phyloP scores from a whole-genome alignment of 2,113 vertebrate genomes.

The Pygoscelis adeliae region DNA sequence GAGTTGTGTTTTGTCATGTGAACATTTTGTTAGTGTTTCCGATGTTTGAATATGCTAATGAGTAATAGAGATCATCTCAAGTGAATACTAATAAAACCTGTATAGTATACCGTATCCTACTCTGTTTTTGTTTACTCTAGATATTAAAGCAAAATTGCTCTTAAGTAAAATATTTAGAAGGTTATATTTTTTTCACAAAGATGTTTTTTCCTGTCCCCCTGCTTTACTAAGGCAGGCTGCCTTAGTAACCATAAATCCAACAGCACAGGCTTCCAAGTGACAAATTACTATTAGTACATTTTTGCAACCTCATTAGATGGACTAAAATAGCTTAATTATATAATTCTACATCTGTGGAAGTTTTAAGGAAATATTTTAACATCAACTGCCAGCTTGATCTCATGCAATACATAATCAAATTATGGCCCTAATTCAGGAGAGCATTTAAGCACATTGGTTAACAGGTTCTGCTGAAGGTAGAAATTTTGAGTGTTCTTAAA shows the following conservation, averaged over 20 bases:
- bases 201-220: neutral
- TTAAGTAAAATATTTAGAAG: neutral
- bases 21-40: neutral
- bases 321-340: conserved; percentile 17
- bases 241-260: neutral
- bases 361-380: conserved; percentile 17
- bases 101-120: neutral
- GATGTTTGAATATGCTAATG: neutral
- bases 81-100: neutral
- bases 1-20: neutral
- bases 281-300: conserved; percentile 2
- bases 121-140: neutral
- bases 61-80: neutral
- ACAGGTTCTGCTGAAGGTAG: neutral
- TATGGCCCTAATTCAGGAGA: neutral
- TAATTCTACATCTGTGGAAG: conserved; percentile 13
- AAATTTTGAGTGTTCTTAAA: neutral
- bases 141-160: neutral
- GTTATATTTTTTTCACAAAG: neutral
- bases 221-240: neutral
- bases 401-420: neutral
- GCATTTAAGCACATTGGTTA: neutral
- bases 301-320: conserved; percentile 21
- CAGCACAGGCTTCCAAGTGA: neutral
- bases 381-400: neutral